Evolutionary conservation across 2,113 vertebrate species (phyloP).

Genomic region (Murina feae): DNA sequence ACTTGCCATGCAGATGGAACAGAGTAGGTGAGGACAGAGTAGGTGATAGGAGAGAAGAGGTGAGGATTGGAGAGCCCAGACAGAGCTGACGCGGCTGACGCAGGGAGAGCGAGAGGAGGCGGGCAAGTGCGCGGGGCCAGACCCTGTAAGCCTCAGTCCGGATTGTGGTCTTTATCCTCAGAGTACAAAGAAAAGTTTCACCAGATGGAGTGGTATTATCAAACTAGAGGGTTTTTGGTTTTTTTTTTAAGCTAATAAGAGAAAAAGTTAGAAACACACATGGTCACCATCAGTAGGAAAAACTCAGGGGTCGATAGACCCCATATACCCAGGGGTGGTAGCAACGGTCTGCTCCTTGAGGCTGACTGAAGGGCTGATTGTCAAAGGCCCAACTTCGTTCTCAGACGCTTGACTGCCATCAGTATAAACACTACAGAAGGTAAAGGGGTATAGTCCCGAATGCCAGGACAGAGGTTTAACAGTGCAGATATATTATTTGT

Average conservation of each 20-base stretch:
- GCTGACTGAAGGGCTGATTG: not conserved
- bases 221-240: not conserved
- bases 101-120: too few species aligned
- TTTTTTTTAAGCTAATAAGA: not conserved
- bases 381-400: not conserved
- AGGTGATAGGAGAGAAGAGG: not conserved
- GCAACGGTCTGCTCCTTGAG: not conserved
- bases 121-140: not conserved
- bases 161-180: too few species aligned
- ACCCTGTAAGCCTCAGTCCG: rapidly evolving
- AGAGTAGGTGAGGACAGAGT: not conserved
- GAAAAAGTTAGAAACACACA: not conserved
- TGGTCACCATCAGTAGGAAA: not conserved
- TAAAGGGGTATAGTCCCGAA: not conserved
- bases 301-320: not conserved
- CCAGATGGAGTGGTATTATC: not conserved
- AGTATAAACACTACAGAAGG: not conserved
- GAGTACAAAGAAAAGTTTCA: not conserved
- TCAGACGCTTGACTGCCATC: not conserved
- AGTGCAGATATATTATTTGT: not conserved
- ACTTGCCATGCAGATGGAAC: not conserved
- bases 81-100: not conserved
- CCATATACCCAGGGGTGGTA: rapidly evolving
- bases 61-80: not conserved
- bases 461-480: not conserved